A percentile compares a stretch with the other conserved stretches of the same genome.
phyloP scores from a whole-genome alignment of 2,888 invertebrate genomes.

The Cantharis lateralis region DNA sequence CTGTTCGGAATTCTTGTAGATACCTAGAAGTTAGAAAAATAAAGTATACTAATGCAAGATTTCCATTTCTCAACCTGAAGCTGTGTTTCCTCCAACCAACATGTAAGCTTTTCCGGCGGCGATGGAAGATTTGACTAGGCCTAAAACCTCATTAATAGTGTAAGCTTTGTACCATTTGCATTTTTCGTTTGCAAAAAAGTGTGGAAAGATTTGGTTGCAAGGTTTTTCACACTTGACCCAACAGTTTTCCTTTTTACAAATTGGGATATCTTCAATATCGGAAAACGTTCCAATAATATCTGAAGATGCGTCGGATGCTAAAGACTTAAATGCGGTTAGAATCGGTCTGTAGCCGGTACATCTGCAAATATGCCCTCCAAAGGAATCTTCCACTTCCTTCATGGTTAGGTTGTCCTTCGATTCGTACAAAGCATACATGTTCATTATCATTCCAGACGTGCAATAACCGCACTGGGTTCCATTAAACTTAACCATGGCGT shows the following conservation, averaged over 20 bases:
- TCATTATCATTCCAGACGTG: conserved; percentile 78
- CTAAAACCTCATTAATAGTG: conserved; percentile 62
- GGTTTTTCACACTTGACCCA: conserved; percentile 40
- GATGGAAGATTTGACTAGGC: conserved; percentile 56
- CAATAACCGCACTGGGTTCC: conserved; percentile 75
- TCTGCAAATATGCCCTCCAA: conserved; percentile 73
- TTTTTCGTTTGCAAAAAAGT: not conserved
- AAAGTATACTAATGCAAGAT: no score
- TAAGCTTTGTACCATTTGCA: conserved; percentile 64
- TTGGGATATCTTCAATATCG: conserved; percentile 57
- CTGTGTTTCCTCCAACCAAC: conserved; percentile 76
- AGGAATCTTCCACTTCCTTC: conserved; percentile 69
- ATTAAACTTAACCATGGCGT: conserved; percentile 62
- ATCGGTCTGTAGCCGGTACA: conserved; percentile 74
- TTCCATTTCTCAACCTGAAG: conserved; percentile 67
- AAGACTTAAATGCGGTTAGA: conserved; percentile 66
- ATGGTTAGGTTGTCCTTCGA: conserved; percentile 56
- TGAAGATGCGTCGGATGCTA: conserved; percentile 55
- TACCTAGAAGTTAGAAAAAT: conserved; percentile 51
- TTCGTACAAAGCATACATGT: conserved; percentile 64
- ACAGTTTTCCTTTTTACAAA: conserved; percentile 37
- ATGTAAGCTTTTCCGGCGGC: conserved; percentile 56
- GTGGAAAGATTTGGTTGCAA: conserved; percentile 51
- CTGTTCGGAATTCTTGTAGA: conserved; percentile 53
- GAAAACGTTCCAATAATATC: conserved; percentile 45